These are phyloP conservation scores for Aethina tumida DNA, from an alignment of 1,140 invertebrate species.

Conservation along the genomic window DNA sequence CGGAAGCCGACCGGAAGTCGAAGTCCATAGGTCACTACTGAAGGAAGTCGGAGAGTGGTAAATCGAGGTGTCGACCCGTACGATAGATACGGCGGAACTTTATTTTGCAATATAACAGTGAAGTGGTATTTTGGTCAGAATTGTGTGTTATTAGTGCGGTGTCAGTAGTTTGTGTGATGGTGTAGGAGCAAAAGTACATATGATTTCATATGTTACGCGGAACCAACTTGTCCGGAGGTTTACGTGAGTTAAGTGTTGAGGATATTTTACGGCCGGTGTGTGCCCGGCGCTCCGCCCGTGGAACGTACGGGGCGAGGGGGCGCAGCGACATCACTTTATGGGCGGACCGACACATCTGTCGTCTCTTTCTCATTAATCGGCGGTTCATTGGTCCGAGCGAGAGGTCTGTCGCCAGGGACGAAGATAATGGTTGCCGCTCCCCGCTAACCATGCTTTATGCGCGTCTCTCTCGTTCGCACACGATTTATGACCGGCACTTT, in stretches of 20 bases:
- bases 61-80: no score
- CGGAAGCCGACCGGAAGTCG: conserved; percentile 31
- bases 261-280: conserved; percentile 34
- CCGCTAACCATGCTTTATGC: conserved; percentile 39
- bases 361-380: conserved; percentile 15
- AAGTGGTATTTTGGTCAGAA: conserved; percentile 8
- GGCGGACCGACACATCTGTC: conserved; percentile 29
- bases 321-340: conserved; percentile 34
- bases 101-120: conserved; percentile 1
- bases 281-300: conserved; percentile 32
- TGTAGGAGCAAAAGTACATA: conserved; percentile 19
- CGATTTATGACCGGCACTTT: conserved; percentile 34
- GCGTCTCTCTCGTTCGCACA: conserved; percentile 36
- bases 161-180: not conserved
- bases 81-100: no score
- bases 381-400: conserved; percentile 9
- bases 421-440: conserved; percentile 38
- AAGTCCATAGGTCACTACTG: conserved; percentile 33
- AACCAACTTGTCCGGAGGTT: conserved; percentile 35
- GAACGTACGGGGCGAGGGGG: conserved; percentile 20
- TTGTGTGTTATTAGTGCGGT: no score
- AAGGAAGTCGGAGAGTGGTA: conserved; percentile 7
- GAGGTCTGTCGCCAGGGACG: conserved; percentile 26
- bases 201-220: conserved; percentile 32
- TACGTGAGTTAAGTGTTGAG: conserved; percentile 39